phyloP scores from a whole-genome alignment of 2,113 vertebrate species.

The Tupaia chinensis region DNA sequence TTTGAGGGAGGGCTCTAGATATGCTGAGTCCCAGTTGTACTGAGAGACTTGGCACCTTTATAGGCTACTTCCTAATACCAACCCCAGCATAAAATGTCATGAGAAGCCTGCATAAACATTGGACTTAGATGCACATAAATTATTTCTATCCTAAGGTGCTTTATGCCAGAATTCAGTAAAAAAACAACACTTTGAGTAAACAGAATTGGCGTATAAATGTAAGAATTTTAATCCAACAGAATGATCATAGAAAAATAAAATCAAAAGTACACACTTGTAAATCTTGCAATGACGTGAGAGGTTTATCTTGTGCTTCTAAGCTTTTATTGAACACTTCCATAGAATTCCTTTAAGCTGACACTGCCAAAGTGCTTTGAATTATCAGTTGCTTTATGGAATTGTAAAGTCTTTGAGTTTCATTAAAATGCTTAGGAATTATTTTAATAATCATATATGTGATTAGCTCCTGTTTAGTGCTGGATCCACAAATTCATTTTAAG shows the following conservation, averaged over 20 bases:
- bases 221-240: slow-evolving; percentile 87
- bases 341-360: slow-evolving; percentile 76
- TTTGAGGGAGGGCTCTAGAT: slow-evolving; percentile 87
- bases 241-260: slow-evolving; percentile 81
- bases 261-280: slow-evolving; percentile 86
- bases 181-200: slow-evolving; percentile 90
- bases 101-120: slow-evolving; percentile 92
- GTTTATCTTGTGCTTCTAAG: slow-evolving; percentile 77
- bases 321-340: slow-evolving; percentile 83
- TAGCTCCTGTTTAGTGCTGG: slow-evolving; percentile 64
- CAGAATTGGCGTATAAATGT: slow-evolving; percentile 86
- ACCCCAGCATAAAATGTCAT: slow-evolving; percentile 89
- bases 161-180: slow-evolving; percentile 89
- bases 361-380: slow-evolving; percentile 53
- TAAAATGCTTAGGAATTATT: slow-evolving; percentile 61
- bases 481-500: slow-evolving; percentile 79
- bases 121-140: slow-evolving; percentile 91
- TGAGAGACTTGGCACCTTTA: slow-evolving; percentile 89
- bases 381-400: slow-evolving; percentile 59
- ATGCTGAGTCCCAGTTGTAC: slow-evolving; percentile 87
- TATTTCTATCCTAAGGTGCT: slow-evolving; percentile 89
- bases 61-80: slow-evolving; percentile 90
- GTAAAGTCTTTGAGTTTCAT: slow-evolving; percentile 60
- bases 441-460: slow-evolving; percentile 72
- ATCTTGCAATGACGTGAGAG: slow-evolving; percentile 81